Percentiles rank a stretch among this genome's conserved stretches.
Conservation (phyloP, 2,888 invertebrate genomes). For the Rosalia funebris region DNA sequence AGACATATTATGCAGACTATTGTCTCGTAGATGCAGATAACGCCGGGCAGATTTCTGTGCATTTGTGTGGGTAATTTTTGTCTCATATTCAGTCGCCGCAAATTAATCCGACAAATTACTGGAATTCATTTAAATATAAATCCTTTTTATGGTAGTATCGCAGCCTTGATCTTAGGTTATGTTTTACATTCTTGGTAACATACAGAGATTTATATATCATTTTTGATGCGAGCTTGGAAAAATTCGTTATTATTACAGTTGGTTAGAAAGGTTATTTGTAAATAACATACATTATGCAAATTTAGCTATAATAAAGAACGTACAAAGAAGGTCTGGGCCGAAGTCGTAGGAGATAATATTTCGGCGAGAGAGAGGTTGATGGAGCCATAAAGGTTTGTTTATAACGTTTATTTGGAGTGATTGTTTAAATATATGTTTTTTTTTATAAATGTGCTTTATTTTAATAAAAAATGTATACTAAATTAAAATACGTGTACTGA, state of each 20-base stretch:
- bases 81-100: conserved; percentile 1
- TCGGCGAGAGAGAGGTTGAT: background rate
- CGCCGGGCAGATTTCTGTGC: background rate
- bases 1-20: conserved; percentile 36
- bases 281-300: background rate
- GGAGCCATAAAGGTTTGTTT: too few species aligned
- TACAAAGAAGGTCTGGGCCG: background rate
- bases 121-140: conserved; percentile 11
- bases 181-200: background rate
- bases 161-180: background rate
- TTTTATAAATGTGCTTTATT: too few species aligned
- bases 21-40: conserved; percentile 10
- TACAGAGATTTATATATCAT: background rate
- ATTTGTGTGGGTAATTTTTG: too few species aligned
- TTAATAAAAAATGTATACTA: too few species aligned
- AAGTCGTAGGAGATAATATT: background rate
- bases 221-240: background rate
- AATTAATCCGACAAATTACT: conserved; percentile 6
- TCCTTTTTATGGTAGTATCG: conserved; percentile 7
- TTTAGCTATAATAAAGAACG: background rate
- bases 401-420: too few species aligned
- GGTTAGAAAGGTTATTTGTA: background rate
- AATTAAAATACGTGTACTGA: too few species aligned
- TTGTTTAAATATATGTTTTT: too few species aligned
- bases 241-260: background rate